A percentile compares a stretch with the other conserved stretches of the same genome.
Evolutionary conservation across 1,140 invertebrate species (phyloP).

Genomic region (Drosophila lowei): DNA sequence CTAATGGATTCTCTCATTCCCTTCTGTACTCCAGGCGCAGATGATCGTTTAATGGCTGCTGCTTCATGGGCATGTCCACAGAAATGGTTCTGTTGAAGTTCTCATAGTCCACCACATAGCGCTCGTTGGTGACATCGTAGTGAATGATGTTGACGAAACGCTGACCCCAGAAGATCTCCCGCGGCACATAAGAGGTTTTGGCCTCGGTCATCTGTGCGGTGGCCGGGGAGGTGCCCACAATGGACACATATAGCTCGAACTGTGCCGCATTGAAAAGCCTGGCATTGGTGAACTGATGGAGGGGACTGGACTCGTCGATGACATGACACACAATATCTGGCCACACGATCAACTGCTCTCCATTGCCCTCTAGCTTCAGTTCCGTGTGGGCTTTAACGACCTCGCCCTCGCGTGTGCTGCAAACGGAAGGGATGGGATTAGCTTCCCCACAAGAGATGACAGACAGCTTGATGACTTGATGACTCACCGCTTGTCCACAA

Average conservation of each 20-base stretch:
- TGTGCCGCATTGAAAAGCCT: slow-evolving; percentile 85
- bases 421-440: slow-evolving; percentile 7
- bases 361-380: slow-evolving; percentile 77
- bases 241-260: slow-evolving; percentile 94
- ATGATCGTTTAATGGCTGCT: slow-evolving; percentile 18
- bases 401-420: slow-evolving; percentile 77
- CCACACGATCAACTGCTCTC: slow-evolving; percentile 85
- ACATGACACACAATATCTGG: slow-evolving; percentile 86
- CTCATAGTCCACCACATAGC: slow-evolving; percentile 96
- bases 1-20: slow-evolving; percentile 3
- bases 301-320: slow-evolving; percentile 85
- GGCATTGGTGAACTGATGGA: slow-evolving; percentile 84
- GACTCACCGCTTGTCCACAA: slow-evolving; percentile 81
- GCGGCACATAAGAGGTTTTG: slow-evolving; percentile 91
- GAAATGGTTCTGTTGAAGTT: slow-evolving; percentile 93
- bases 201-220: slow-evolving; percentile 90
- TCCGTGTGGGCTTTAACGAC: slow-evolving; percentile 68
- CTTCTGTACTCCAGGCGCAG: slow-evolving; percentile 48
- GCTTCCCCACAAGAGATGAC: neutral
- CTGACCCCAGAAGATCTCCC: slow-evolving; percentile 94
- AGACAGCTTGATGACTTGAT: neutral
- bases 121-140: slow-evolving; percentile 94
- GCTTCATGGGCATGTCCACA: slow-evolving; percentile 62
- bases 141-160: slow-evolving; percentile 88
- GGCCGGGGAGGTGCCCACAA: slow-evolving; percentile 91